Percentiles rank a stretch among this genome's conserved stretches.
Evolutionary conservation across 2,113 vertebrate genomes (phyloP).

Genomic region (Tor tambroides): DNA sequence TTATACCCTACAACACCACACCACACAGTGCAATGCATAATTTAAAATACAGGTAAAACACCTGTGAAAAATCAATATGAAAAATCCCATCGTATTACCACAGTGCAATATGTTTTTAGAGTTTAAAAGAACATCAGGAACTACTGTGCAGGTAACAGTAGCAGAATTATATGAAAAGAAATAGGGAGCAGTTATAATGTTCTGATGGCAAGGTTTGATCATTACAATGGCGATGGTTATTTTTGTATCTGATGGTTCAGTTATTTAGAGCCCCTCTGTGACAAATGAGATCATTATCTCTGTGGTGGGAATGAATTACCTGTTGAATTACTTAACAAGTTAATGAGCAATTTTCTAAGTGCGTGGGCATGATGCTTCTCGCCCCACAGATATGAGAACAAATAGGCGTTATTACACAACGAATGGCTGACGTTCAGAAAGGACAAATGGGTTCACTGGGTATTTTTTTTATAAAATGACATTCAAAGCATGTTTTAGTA

Average conservation of each 20-base stretch:
- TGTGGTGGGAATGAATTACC: conserved; percentile 59
- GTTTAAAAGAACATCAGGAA: neutral
- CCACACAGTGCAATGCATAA: neutral
- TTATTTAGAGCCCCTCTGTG: conserved; percentile 63
- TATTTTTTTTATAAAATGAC: conserved; percentile 19
- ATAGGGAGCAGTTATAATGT: conserved; percentile 13
- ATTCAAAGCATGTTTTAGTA: neutral
- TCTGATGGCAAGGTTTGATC: conserved; percentile 45
- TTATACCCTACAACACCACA: neutral
- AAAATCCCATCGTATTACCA: neutral
- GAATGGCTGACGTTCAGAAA: neutral
- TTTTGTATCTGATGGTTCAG: conserved; percentile 57
- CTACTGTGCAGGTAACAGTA: neutral
- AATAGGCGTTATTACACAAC: conserved; percentile 2
- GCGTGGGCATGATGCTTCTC: conserved; percentile 16
- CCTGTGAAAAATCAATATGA: neutral
- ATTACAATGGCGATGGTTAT: conserved; percentile 61
- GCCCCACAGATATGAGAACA: neutral
- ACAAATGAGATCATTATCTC: conserved; percentile 69
- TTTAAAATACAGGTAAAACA: too few relatives aligned
- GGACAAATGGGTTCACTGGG: neutral
- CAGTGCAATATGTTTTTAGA: too few relatives aligned
- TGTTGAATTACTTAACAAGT: conserved; percentile 56
- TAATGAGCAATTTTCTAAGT: conserved; percentile 60
- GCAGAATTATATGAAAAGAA: neutral